Base-by-base conservation (phyloP, 2,113 vertebrate genomes). In the Poeciliopsis retropinna region DNA sequence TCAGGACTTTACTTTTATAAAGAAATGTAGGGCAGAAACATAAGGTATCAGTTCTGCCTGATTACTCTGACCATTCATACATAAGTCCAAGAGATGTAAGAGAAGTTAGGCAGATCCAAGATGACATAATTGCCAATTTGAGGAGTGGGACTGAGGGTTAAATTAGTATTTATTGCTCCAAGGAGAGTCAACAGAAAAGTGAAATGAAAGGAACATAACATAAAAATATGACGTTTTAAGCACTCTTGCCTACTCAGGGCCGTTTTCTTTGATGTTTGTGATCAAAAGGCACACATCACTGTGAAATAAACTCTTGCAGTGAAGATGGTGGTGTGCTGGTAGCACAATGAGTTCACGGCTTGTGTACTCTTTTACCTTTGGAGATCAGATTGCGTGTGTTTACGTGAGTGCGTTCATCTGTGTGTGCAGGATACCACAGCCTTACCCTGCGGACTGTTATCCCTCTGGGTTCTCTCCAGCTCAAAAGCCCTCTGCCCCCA, bases 401-500 rank as follows among this genome's bases (percentile, higher is more conserved):
- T 57, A 51, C 72, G 30, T 54, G 67, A 39, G 51, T 60, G 70
- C 29, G 73, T 73, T 51, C 73, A 72, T 64, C 22, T 64, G 68
- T 64, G 79, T 41, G 13, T 37, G 70, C 60, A 54, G 30, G 4
- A 61, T 60, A 15, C 31, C 4, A 28, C 67, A 63, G 66, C 73
- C 88, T 91, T 86, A 93, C 92, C 92, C 80, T 82, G 91, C 47
- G 86, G 71, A 87, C 86, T 81, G 89, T 69, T 73, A 65, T 75
- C 71, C 79, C 87, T 86, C 75, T 90, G 89, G 68, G 85, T 92
- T 72, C 87, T 82, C 75, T 92, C 90, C 65, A 89, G 22, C 75
- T 89, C 82, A 85, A 91, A 92, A 54, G 88, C 92, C 74, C 90
- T 88, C 64, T 90, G 87, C 9, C 91, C 88, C 94, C 94, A 94